These are phyloP conservation scores for Heliothis subflexa DNA, from an alignment of 1,140 invertebrate genomes.

Conservation along the genomic window DNA sequence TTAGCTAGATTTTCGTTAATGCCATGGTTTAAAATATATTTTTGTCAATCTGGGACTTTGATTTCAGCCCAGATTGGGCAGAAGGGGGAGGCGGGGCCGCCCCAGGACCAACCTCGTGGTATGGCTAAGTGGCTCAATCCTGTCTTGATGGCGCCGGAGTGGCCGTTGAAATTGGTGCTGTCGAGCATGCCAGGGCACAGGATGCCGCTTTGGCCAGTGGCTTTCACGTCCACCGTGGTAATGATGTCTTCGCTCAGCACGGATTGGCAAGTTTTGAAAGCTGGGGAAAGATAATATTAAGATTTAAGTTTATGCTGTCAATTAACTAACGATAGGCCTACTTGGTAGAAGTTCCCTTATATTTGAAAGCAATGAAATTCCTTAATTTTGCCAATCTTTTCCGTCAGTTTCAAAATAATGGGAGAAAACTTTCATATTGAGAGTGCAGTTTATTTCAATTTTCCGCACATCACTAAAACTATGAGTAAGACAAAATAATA, in stretches of 20 bases:
- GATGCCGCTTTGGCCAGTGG: conserved; percentile 67
- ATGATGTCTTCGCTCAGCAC: conserved; percentile 70
- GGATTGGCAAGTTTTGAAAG: conserved; percentile 67
- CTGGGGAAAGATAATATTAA: conserved; percentile 56
- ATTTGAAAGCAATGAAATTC: too few relatives aligned
- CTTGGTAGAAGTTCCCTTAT: too few relatives aligned
- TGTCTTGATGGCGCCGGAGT: conserved; percentile 88
- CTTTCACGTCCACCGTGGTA: conserved; percentile 68
- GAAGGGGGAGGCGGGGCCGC: conserved; percentile 90
- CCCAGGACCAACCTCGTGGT: conserved; percentile 93
- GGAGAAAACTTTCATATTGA: too few relatives aligned
- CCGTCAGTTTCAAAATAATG: background rate
- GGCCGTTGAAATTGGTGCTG: conserved; percentile 80
- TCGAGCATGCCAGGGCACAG: conserved; percentile 67
- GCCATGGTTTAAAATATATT: conserved; percentile 45
- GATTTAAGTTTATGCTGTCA: too few relatives aligned
- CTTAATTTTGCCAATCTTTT: background rate
- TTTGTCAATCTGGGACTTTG: conserved; percentile 78
- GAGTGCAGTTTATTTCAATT: background rate
- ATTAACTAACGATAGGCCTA: too few relatives aligned
- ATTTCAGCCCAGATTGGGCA: conserved; percentile 90
- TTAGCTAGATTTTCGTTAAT: conserved; percentile 55
- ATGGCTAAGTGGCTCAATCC: conserved; percentile 92
- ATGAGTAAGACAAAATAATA: background rate
- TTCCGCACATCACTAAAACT: background rate